Conservation (phyloP, 2,797 vertebrate genomes). For the Scomberomorus guttatus region DNA sequence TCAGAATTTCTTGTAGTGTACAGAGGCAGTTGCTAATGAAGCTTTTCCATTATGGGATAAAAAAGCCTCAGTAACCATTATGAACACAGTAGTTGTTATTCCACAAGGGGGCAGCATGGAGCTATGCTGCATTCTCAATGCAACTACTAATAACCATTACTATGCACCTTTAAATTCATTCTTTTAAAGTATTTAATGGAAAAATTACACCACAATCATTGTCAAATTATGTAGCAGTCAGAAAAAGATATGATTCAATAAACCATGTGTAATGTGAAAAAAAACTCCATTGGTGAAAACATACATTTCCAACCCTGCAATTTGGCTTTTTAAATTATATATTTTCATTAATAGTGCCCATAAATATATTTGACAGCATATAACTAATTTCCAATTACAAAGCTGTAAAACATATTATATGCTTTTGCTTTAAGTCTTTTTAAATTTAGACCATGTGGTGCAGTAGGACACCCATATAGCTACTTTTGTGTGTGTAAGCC, state of each 20-base stretch:
- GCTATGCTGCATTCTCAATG: not conserved
- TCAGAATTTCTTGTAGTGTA: not conserved
- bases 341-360: not conserved
- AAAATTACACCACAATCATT: not conserved
- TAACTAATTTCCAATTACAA: not conserved
- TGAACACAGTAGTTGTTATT: not conserved
- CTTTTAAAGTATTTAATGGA: not conserved
- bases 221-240: not conserved
- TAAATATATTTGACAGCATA: not conserved
- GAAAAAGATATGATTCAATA: not conserved
- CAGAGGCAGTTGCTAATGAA: not conserved
- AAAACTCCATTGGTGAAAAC: not conserved
- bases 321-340: not conserved
- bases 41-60: not conserved
- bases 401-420: not conserved
- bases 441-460: not conserved
- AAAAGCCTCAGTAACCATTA: not conserved
- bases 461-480: not conserved
- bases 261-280: not conserved
- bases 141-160: not conserved
- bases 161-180: not conserved
- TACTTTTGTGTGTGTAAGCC: not conserved
- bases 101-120: constrained; percentile 58
- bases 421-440: not conserved
- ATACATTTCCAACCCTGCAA: not conserved